Base-by-base conservation (phyloP, 2,888 invertebrate species). In the Oscheius sp. region DNA sequence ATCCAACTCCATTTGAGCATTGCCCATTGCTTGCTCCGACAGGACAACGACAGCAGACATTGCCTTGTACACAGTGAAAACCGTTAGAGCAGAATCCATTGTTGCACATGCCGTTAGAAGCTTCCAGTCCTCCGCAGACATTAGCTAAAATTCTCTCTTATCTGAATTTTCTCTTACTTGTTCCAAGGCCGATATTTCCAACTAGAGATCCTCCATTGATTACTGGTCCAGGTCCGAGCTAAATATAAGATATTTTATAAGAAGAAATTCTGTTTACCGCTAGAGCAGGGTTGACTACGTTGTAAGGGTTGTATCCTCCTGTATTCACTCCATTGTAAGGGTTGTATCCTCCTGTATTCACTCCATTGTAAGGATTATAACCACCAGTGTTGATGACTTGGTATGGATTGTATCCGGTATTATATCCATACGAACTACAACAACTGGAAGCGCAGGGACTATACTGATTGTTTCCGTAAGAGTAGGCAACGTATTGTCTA, bases 401-500 rank as follows among this genome's bases (percentile, higher is more conserved):
- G 50, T 72, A 67, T n/a, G 70, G 70, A 54, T 66, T 70, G 62
- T 70, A 70, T 22, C 33, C 32, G 14, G 33, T 47, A 30, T 49
- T 41, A 38, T 24, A 32, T 1, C 36, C 38, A 22, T 32, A 32
- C 32, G 33, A 22, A 28, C 59, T 65, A 51, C 78, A 78, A 44
- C 78, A 78, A 6, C 69, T 66, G 30, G 74, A 74, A 12, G 78
- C 78, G 65, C 78, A 78, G 22, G 78, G 68, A n/a, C 72, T 74
- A 56, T 78, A 78, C 20, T 63, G 71, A 49, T 73, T 73, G 0
- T 70, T 72, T n/a, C 69, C 71, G 26, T 68, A 65, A 17, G 57
- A 67, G 63, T 78, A 78, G 30, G 78, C 78, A 3, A 78, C 74
- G 47, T 74, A 78, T 50, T 73, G 74, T 17, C 77, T 77, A 64